Percentiles rank a stretch among this genome's conserved stretches.
Evolutionary conservation across 2,797 vertebrate genomes (phyloP).

Genomic region (Darevskia nairensis): DNA sequence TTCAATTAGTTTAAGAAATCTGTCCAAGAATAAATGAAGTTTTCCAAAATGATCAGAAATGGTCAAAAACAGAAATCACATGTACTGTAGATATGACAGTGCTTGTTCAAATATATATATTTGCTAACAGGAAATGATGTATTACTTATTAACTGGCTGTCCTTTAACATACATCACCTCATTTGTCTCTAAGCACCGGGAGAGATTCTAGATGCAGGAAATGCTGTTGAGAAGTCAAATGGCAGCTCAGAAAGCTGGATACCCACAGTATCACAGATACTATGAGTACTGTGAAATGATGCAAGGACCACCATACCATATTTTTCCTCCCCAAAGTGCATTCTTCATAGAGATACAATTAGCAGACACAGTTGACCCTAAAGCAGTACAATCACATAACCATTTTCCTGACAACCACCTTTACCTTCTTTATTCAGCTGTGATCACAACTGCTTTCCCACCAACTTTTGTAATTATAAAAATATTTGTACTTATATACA

Average conservation of each 20-base stretch:
- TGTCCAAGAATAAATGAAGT: constrained; percentile 34
- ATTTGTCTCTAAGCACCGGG: constrained; percentile 61
- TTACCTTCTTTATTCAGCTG: constrained; percentile 37
- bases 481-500: constrained; percentile 13
- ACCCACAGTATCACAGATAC: constrained; percentile 14
- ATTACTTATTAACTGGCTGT: constrained; percentile 37
- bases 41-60: constrained; percentile 28
- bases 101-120: neutral
- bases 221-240: constrained; percentile 36
- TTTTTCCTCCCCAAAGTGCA: constrained; percentile 12
- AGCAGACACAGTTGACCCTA: constrained; percentile 33
- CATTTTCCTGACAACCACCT: constrained; percentile 7
- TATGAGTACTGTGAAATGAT: constrained; percentile 26
- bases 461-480: constrained; percentile 32
- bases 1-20: neutral
- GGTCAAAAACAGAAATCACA: constrained; percentile 13
- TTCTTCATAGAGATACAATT: neutral
- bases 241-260: constrained; percentile 46
- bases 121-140: neutral
- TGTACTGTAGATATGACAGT: neutral
- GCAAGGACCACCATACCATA: constrained; percentile 14
- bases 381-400: neutral
- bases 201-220: constrained; percentile 38
- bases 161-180: constrained; percentile 14
- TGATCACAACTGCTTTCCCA: constrained; percentile 37